Base-by-base conservation (phyloP, 2,113 vertebrate genomes). In the Girardinichthys multiradiatus region DNA sequence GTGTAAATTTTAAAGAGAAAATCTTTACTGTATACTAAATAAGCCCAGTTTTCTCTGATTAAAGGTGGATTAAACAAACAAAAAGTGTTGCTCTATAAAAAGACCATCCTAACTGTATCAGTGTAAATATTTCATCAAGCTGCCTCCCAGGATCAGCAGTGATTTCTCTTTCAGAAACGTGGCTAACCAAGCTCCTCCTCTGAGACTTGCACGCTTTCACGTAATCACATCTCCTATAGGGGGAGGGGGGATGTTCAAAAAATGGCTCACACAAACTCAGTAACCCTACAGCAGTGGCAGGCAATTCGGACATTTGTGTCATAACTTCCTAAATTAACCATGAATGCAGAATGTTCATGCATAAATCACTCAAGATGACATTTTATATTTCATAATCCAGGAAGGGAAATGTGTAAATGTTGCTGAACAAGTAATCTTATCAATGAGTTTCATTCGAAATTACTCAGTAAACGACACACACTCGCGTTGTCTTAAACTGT, bases 261-360 rank as follows among this genome's bases (percentile, higher is more conserved):
- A 77, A 72, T 24, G 81, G 78, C 70, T 73, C 88, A 80, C 48
- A 51, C 77, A 11, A 88, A 92, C 88, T 82, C 79, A 13, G 45
- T 87, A 87, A 92, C 89, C 87, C 72, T 12, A n/a, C 77, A 70
- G 86, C 11, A 10, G 58, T 77, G 57, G 66, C 12, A 63, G 75
- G 60, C 8, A 17, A 66, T 72, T 19, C 17, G 21, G 62, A 77
- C 68, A 76, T 85, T 45, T 82, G 64, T 82, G 89, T 80, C 87
- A 69, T 71, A 79, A 79, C 77, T 61, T 79, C 58, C 68, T 91
- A 67, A 90, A 90, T 92, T 81, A 92, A 81, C 83, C 68, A 91
- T 85, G 87, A 90, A 21, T 2, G 88, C 70, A 10, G 72, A 73
- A 33, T 83, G 30, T 63, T 71, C 62, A 68, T 67, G 72, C 72